Evolutionary conservation across 1,140 invertebrate genomes (phyloP).

Genomic region (Lineus longissimus): DNA sequence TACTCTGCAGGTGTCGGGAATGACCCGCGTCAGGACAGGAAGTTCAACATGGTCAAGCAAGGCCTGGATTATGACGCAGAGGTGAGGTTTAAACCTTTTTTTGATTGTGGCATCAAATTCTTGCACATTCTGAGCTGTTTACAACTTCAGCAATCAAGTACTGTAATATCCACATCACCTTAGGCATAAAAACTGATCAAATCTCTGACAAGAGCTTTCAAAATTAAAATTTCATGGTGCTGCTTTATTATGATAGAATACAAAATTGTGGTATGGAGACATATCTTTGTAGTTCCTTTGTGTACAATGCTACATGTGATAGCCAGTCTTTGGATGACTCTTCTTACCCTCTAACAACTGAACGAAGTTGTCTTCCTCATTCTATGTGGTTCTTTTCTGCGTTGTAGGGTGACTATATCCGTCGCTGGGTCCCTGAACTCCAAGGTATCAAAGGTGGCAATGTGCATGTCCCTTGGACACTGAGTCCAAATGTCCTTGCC

Average conservation of each 20-base stretch:
- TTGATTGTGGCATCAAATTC: not conserved
- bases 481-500: conserved; percentile 22
- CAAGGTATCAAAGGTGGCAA: conserved; percentile 27
- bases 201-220: no score
- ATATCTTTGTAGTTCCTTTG: no score
- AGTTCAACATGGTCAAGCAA: conserved; percentile 56
- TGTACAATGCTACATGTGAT: no score
- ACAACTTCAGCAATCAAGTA: no score
- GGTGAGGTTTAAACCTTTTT: conserved; percentile 21
- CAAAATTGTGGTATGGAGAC: no score
- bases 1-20: conserved; percentile 55
- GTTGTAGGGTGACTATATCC: conserved; percentile 38
- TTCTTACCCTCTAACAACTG: no score
- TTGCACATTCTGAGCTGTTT: no score
- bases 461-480: conserved; percentile 40
- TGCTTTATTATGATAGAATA: no score
- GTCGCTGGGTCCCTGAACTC: conserved; percentile 41
- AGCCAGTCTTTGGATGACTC: no score
- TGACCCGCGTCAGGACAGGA: conserved; percentile 53
- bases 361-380: not conserved
- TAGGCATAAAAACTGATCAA: no score
- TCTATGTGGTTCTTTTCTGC: not conserved
- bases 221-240: no score
- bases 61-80: conserved; percentile 53
- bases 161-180: not conserved